These are phyloP conservation scores for Thereva nobilitata DNA, from an alignment of 2,888 invertebrate species.

Conservation along the genomic window DNA sequence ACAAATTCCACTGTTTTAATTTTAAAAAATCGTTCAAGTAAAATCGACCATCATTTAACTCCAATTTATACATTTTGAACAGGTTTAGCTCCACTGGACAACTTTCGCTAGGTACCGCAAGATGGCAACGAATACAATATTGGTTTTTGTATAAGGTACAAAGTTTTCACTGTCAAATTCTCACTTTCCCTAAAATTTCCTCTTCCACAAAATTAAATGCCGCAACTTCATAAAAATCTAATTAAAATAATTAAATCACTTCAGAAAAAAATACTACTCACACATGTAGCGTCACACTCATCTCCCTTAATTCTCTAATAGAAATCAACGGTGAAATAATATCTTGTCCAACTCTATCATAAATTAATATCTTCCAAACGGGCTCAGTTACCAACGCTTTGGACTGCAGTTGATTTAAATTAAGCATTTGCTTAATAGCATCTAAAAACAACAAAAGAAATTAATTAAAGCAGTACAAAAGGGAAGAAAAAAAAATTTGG, in stretches of 20 bases:
- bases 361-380: conserved; percentile 94
- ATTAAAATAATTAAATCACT: conserved; percentile 12
- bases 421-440: conserved; percentile 94
- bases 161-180: too few relatives aligned
- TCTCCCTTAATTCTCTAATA: conserved; percentile 91
- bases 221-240: conserved; percentile 5
- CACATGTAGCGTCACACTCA: conserved; percentile 98
- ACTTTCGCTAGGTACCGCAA: too few relatives aligned
- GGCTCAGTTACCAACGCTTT: conserved; percentile 82
- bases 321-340: conserved; percentile 96
- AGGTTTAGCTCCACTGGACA: too few relatives aligned
- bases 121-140: too few relatives aligned
- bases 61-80: too few relatives aligned
- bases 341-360: conserved; percentile 96
- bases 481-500: background rate
- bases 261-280: conserved; percentile 62
- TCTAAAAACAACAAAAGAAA: conserved; percentile 62
- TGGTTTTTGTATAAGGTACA: too few relatives aligned
- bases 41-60: too few relatives aligned
- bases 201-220: too few relatives aligned
- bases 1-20: too few relatives aligned
- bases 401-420: conserved; percentile 80
- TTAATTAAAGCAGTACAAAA: conserved; percentile 14
- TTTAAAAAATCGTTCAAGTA: too few relatives aligned
- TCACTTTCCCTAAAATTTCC: too few relatives aligned